Conservation (phyloP, 2,888 invertebrate genomes). For the Galerucella calmariensis region DNA sequence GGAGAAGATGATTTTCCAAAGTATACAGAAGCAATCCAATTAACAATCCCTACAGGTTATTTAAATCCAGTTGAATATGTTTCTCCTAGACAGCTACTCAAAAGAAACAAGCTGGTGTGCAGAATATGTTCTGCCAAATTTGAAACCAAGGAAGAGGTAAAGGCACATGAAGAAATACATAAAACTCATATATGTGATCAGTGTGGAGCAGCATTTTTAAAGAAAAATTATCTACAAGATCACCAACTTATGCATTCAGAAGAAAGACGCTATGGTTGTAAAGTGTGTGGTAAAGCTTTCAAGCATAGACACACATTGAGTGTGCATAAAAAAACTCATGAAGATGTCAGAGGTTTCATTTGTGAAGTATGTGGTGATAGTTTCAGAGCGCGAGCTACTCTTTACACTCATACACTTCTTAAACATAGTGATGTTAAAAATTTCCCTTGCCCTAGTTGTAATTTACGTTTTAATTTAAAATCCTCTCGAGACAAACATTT, state of each 20-base stretch:
- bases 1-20: constrained; percentile 29
- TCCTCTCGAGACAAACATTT: constrained; percentile 54
- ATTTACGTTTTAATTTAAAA: constrained; percentile 53
- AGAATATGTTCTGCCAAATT: constrained; percentile 37
- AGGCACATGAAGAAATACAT: constrained; percentile 42
- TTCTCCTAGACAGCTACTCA: constrained; percentile 27
- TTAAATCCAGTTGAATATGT: constrained; percentile 34
- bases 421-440: constrained; percentile 53
- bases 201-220: constrained; percentile 47
- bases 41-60: constrained; percentile 37
- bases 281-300: constrained; percentile 53
- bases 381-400: constrained; percentile 53
- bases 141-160: constrained; percentile 28
- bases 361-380: constrained; percentile 55
- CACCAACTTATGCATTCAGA: constrained; percentile 49
- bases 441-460: constrained; percentile 53
- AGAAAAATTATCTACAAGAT: constrained; percentile 47
- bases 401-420: constrained; percentile 52
- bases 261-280: constrained; percentile 50
- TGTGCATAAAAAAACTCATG: constrained; percentile 53
- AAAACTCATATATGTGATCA: constrained; percentile 48
- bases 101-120: constrained; percentile 35
- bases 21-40: constrained; percentile 30
- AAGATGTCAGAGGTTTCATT: constrained; percentile 51
- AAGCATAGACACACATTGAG: constrained; percentile 52